A percentile compares a stretch with the other conserved stretches of the same genome.
Conservation (phyloP, 2,113 vertebrate genomes). For the Pelmatolapia mariae region DNA sequence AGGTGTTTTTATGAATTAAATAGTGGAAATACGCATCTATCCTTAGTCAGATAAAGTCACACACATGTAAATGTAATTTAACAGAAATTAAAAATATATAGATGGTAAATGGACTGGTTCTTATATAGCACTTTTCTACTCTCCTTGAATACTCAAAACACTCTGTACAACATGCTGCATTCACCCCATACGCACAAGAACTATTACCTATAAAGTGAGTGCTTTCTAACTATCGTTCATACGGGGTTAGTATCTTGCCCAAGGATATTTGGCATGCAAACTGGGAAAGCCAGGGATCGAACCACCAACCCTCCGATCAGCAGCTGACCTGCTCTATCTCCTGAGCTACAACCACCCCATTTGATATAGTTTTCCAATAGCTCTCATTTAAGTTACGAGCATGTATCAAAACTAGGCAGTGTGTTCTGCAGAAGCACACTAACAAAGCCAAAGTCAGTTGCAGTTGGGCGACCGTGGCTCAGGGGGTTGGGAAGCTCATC, state of each 20-base stretch:
- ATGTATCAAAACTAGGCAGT: not conserved
- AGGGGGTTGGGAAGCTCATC: too few relatives aligned
- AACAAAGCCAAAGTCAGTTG: not conserved
- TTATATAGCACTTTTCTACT: not conserved
- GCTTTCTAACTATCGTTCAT: not conserved
- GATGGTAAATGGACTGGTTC: not conserved
- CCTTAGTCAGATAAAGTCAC: not conserved
- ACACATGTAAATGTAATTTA: not conserved
- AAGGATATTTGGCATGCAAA: not conserved
- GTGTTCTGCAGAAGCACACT: not conserved
- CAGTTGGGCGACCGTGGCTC: too few relatives aligned
- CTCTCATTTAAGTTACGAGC: not conserved
- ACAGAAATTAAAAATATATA: not conserved
- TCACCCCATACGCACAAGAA: fast-evolving
- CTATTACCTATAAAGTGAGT: fast-evolving
- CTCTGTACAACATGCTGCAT: too few relatives aligned
- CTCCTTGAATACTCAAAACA: fast-evolving
- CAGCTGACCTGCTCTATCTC: not conserved
- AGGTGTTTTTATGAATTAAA: not conserved
- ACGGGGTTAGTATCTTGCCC: not conserved
- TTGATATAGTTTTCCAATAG: not conserved
- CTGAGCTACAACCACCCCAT: not conserved
- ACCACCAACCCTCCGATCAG: fast-evolving
- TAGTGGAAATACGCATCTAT: not conserved
- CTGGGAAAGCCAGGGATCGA: fast-evolving